Percentiles rank a stretch among this genome's conserved stretches.
phyloP scores from a whole-genome alignment of 2,113 vertebrate species.

The Telmatochromis brachygnathus region DNA sequence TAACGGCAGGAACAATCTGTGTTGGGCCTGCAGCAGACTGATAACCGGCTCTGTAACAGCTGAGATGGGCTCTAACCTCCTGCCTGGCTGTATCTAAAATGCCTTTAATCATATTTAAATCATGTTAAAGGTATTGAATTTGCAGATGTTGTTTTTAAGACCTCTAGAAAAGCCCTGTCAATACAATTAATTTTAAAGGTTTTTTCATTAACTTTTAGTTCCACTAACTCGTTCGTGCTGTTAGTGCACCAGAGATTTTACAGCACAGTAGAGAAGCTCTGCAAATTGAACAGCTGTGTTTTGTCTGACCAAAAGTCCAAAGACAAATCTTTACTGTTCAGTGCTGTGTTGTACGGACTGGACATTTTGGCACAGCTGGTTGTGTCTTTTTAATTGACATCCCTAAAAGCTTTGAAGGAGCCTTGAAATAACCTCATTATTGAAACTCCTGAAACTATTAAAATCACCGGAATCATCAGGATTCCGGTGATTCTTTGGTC shows the following conservation, averaged over 20 bases:
- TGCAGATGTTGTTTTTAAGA: neutral
- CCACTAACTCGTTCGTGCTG: fast-evolving
- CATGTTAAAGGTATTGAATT: neutral
- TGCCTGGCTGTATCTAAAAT: neutral
- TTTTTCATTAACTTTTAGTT: neutral
- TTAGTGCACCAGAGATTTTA: neutral
- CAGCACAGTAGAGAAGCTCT: neutral
- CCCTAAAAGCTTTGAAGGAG: neutral
- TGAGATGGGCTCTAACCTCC: neutral
- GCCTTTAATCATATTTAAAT: neutral
- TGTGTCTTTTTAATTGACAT: neutral
- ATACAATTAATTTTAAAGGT: neutral
- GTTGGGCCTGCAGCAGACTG: neutral
- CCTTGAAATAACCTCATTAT: neutral
- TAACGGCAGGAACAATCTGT: neutral
- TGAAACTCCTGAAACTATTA: neutral
- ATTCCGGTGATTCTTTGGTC: neutral
- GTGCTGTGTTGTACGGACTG: fast-evolving
- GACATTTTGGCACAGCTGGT: neutral
- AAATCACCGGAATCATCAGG: fast-evolving
- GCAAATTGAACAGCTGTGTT: neutral
- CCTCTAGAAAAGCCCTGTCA: neutral
- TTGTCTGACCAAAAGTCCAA: neutral
- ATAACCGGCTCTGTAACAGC: neutral
- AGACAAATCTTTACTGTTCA: neutral